Evolutionary conservation across 2,113 vertebrate species (phyloP), one percentile per base, ranked within the genome.

Genomic region (Chiloscyllium plagiosum): DNA sequence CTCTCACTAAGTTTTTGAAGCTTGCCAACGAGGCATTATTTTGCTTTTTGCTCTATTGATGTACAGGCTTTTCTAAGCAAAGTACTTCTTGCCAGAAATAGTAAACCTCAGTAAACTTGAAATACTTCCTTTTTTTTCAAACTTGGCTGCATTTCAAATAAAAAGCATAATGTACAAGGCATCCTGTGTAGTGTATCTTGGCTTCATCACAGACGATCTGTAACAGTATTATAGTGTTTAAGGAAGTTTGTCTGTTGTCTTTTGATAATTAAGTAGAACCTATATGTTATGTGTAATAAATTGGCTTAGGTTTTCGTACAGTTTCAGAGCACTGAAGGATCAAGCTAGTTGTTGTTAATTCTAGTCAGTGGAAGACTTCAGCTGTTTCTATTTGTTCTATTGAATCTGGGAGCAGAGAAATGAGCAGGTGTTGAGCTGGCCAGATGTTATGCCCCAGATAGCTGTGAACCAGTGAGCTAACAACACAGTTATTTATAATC

Each of bases 111-210:
- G 47, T 52, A 52, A 95, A 72, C 24, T 95, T 72, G 94, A 72
- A 52, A 72, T 76, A 26, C 50, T 95, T 72, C 94, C 69, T 95
- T 95, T 50, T 93, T 47, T 72, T 72, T 72, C 68, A 95, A 47
- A 6, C 6, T 95, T 95, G 94, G 94, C 94, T 95, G 94, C 72
- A 72, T 50, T 95, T 95, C 94, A 95, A 72, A 52, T 72, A 42
- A n/a, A n/a, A 66, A 93, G 76, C 72, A 94, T 47, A 0, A 90
- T 52, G 69, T 95, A 95, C 94, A 95, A 95, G 69, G 94, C 94
- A 52, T 72, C 69, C 68, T 76, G 68, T 95, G 94, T 95, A 70
- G 68, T 72, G 72, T 95, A 95, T 95, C 69, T 95, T 95, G 94
- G 68, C 94, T 50, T 72, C 68, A 52, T 95, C 24, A 76, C 94